Evolutionary conservation across 2,797 vertebrate genomes (phyloP).

Genomic region (Lithobates pipiens): DNA sequence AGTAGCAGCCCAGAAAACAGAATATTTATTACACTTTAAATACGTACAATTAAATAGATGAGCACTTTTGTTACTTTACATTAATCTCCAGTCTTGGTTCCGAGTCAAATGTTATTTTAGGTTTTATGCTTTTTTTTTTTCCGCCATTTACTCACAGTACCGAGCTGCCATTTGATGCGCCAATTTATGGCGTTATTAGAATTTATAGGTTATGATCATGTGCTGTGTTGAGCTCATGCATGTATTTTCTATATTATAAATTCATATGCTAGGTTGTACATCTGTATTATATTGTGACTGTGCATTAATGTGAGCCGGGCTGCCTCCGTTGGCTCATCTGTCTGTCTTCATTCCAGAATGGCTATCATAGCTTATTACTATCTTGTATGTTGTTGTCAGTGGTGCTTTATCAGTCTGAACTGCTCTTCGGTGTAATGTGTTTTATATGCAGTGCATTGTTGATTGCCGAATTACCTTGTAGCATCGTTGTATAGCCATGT

Average conservation of each 20-base stretch:
- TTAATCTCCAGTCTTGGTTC: too few relatives aligned
- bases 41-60: too few relatives aligned
- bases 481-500: conserved; percentile 32
- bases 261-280: conserved; percentile 27
- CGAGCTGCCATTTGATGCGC: conserved; percentile 28
- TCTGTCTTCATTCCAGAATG: not conserved
- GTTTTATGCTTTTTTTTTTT: not conserved
- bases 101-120: conserved; percentile 6
- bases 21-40: too few relatives aligned
- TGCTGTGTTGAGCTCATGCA: conserved; percentile 20
- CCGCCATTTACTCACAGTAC: not conserved
- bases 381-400: not conserved
- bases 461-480: conserved; percentile 10
- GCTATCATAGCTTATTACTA: conserved; percentile 8
- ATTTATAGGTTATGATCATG: conserved; percentile 38
- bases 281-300: conserved; percentile 34
- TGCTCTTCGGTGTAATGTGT: not conserved
- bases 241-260: conserved; percentile 33
- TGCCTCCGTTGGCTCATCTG: not conserved
- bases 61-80: too few relatives aligned
- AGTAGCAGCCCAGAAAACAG: too few relatives aligned
- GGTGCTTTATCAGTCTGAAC: not conserved
- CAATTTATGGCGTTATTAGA: conserved; percentile 32
- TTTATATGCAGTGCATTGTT: not conserved
- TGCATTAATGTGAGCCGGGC: conserved; percentile 25